Conservation (phyloP, 2,797 vertebrate genomes). For the Esox lucius region DNA sequence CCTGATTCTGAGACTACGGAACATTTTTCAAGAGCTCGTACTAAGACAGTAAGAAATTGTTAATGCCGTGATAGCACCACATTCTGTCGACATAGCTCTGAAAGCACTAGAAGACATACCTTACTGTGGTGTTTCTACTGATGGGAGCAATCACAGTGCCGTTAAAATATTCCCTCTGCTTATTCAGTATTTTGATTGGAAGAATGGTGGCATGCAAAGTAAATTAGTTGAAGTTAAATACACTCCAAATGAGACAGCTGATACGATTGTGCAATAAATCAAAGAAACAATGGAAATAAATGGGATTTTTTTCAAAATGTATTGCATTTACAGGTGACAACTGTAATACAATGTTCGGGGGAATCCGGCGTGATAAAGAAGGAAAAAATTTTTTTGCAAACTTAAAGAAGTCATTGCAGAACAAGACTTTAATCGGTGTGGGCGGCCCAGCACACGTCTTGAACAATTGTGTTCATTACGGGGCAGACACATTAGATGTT, state of each 20-base stretch:
- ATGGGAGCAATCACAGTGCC: slow-evolving; percentile 18
- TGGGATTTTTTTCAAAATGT: slow-evolving; percentile 22
- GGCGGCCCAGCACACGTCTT: no score
- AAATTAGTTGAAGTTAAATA: no score
- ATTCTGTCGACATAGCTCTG: slow-evolving; percentile 19
- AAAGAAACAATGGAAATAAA: slow-evolving; percentile 27
- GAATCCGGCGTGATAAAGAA: slow-evolving; percentile 4
- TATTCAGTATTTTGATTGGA: no score
- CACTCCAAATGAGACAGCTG: not conserved
- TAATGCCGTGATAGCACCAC: slow-evolving; percentile 16
- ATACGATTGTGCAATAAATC: slow-evolving; percentile 16
- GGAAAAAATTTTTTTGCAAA: slow-evolving; percentile 17
- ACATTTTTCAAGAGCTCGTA: slow-evolving; percentile 16
- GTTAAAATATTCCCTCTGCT: slow-evolving; percentile 3
- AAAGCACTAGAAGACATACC: slow-evolving; percentile 23
- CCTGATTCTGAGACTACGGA: slow-evolving; percentile 10
- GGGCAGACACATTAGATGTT: no score
- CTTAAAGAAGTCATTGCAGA: no score
- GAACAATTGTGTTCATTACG: no score
- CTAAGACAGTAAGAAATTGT: slow-evolving; percentile 22
- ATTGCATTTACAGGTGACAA: slow-evolving; percentile 29
- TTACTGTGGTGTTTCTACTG: slow-evolving; percentile 25
- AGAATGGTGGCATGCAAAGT: no score
- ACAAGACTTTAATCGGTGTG: no score
- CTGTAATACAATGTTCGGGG: slow-evolving; percentile 19